These are phyloP conservation scores for Drosophila paracracens DNA, from an alignment of 2,888 invertebrate genomes.

Conservation along the genomic window DNA sequence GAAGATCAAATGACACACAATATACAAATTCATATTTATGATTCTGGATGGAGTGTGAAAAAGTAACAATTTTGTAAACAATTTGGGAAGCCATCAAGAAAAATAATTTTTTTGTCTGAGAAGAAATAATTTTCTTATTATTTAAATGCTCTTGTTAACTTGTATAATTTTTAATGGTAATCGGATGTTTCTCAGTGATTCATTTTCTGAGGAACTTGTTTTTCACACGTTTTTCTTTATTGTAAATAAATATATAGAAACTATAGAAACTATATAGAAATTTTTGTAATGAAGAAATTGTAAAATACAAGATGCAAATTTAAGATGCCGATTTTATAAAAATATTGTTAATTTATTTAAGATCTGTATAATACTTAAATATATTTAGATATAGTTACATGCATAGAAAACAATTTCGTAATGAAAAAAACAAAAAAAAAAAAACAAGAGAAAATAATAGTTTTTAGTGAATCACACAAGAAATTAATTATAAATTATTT, in stretches of 20 bases:
- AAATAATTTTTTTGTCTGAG: not conserved
- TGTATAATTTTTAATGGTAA: constrained; percentile 8
- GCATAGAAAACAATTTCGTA: constrained; percentile 38
- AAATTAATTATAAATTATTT: constrained; percentile 72
- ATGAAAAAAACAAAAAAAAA: constrained; percentile 25
- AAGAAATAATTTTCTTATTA: constrained; percentile 12
- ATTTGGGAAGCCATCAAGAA: constrained; percentile 5
- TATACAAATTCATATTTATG: not conserved
- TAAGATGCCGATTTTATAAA: constrained; percentile 64
- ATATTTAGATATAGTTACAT: constrained; percentile 29
- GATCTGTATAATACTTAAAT: constrained; percentile 42
- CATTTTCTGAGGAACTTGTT: constrained; percentile 34
- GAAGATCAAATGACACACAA: constrained; percentile 7
- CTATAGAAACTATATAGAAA: not conserved
- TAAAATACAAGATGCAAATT: constrained; percentile 49
- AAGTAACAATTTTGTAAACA: not conserved
- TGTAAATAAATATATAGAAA: constrained; percentile 33
- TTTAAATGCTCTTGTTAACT: constrained; percentile 30
- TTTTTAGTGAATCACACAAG: constrained; percentile 36
- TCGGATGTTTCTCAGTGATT: constrained; percentile 16
- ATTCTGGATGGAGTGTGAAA: not conserved
- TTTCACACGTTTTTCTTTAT: constrained; percentile 12
- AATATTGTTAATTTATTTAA: constrained; percentile 55
- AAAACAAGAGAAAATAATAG: constrained; percentile 23
- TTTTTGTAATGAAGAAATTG: constrained; percentile 32